Conservation (phyloP, 2,797 vertebrate genomes). For the Sebastes steindachneri region DNA sequence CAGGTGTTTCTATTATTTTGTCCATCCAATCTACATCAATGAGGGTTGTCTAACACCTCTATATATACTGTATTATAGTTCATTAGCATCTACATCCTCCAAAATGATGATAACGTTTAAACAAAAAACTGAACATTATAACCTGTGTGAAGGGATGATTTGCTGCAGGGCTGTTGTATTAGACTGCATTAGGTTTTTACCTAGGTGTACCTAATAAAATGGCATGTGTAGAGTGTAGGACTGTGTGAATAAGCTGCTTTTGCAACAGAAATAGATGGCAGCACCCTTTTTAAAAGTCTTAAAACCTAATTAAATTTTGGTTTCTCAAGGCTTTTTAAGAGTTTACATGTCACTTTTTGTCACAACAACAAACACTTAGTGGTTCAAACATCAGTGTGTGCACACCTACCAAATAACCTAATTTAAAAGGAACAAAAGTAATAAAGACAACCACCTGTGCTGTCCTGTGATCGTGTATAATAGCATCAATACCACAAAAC, state of each 20-base stretch:
- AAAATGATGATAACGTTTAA: neutral
- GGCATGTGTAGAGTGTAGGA: neutral
- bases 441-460: neutral
- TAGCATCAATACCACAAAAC: conserved; percentile 8
- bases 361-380: neutral
- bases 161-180: neutral
- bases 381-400: neutral
- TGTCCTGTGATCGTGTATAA: neutral
- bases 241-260: neutral
- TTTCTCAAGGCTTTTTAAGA: neutral
- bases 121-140: neutral
- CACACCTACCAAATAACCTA: neutral
- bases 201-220: neutral
- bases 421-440: conserved; percentile 15
- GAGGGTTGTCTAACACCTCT: neutral
- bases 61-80: neutral
- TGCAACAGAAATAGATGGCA: neutral
- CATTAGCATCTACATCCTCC: neutral
- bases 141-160: neutral
- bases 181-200: neutral
- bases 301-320: neutral
- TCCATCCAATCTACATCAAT: neutral
- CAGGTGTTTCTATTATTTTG: neutral
- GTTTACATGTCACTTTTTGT: neutral
- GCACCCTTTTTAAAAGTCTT: neutral